Evolutionary conservation across 2,113 vertebrate species (phyloP).

Genomic region (Acrocephalus arundinaceus): DNA sequence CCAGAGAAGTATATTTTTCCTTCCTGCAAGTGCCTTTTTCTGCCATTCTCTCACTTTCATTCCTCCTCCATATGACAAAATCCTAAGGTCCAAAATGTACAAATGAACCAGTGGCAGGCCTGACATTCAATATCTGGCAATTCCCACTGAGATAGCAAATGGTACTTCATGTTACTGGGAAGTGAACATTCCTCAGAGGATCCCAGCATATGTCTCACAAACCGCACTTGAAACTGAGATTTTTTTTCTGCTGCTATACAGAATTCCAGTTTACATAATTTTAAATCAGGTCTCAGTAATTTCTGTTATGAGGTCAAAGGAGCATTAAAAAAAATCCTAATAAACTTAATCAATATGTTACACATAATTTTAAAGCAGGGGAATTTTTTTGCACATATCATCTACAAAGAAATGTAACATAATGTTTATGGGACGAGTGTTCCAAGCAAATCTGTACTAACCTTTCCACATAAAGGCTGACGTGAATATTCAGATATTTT

Average conservation of each 20-base stretch:
- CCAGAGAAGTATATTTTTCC: background rate
- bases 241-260: background rate
- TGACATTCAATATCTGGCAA: slow-evolving; percentile 51
- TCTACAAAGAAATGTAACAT: background rate
- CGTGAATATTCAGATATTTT: background rate
- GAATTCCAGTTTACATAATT: background rate
- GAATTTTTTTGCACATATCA: background rate
- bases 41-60: background rate
- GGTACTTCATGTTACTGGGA: slow-evolving; percentile 20
- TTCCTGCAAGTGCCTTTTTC: background rate
- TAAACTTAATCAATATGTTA: background rate
- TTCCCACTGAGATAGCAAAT: slow-evolving; percentile 5
- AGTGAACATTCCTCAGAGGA: slow-evolving; percentile 39
- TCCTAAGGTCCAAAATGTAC: slow-evolving; percentile 17
- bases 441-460: background rate
- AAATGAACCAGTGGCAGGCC: slow-evolving; percentile 26
- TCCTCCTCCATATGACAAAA: background rate
- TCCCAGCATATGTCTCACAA: slow-evolving; percentile 17
- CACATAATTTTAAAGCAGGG: background rate
- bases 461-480: background rate
- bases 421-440: background rate
- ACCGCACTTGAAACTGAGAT: background rate
- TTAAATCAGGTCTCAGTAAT: background rate
- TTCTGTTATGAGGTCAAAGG: background rate
- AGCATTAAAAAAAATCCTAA: background rate